These are phyloP conservation scores for Podabrus alpinus DNA, from an alignment of 2,888 invertebrate species.

Conservation along the genomic window DNA sequence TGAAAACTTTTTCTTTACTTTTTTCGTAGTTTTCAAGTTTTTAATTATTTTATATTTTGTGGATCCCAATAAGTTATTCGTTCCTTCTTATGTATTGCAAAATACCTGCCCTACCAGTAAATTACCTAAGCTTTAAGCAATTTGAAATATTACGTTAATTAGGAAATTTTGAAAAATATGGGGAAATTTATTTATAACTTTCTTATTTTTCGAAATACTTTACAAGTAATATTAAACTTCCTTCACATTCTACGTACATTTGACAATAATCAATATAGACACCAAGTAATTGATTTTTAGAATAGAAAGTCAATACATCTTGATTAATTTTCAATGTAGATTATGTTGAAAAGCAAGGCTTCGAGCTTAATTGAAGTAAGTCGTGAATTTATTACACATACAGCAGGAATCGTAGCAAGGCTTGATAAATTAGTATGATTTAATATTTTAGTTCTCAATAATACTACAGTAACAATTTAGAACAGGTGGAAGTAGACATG, in stretches of 20 bases:
- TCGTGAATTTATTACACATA: neutral
- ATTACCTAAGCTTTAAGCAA: neutral
- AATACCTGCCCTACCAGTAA: neutral
- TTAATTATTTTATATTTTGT: no score
- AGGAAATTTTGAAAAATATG: neutral
- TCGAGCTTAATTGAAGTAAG: neutral
- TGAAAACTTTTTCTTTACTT: no score
- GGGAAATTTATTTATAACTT: no score
- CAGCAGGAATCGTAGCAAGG: neutral
- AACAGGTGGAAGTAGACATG: neutral
- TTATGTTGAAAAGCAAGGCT: slow-evolving; percentile 10
- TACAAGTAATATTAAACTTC: no score
- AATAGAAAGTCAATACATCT: slow-evolving; percentile 13
- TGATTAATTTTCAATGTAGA: slow-evolving; percentile 15
- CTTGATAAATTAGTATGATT: neutral
- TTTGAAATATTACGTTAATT: neutral
- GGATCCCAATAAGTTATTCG: no score
- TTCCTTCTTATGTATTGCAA: neutral
- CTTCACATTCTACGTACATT: no score
- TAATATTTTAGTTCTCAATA: neutral
- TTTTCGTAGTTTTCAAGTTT: no score
- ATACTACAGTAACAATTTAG: neutral
- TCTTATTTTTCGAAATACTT: no score
- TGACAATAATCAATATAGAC: neutral
- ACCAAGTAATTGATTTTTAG: slow-evolving; percentile 10